phyloP scores from a whole-genome alignment of 1,140 invertebrate genomes.

The Rhyzopertha dominica region DNA sequence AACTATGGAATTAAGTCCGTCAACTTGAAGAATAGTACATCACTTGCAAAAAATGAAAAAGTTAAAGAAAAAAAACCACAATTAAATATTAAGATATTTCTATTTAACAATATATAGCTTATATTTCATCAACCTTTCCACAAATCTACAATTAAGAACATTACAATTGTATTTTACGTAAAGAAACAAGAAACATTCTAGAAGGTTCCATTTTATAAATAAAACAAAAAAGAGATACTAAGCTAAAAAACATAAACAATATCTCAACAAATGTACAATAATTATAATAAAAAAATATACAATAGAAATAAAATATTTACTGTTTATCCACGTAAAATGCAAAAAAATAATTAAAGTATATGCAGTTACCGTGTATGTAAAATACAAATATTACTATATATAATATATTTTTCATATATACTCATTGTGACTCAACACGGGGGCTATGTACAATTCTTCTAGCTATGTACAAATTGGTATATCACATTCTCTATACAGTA shows the following conservation, averaged over 20 bases:
- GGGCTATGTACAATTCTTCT: slow-evolving; percentile 26
- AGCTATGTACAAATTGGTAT: slow-evolving; percentile 39
- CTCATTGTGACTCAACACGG: no score
- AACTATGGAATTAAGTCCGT: no score
- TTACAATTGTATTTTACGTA: slow-evolving; percentile 44
- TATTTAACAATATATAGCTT: slow-evolving; percentile 48
- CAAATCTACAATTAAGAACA: slow-evolving; percentile 48
- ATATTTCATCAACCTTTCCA: slow-evolving; percentile 47
- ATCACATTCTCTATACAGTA: slow-evolving; percentile 44
- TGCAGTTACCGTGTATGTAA: slow-evolving; percentile 36
- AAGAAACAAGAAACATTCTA: slow-evolving; percentile 41
- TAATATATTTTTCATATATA: slow-evolving; percentile 26
- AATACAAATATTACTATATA: slow-evolving; percentile 39
- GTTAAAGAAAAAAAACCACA: no score
- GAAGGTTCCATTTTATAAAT: slow-evolving; percentile 39
- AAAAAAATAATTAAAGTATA: slow-evolving; percentile 31
- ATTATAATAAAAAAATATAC: slow-evolving; percentile 32
- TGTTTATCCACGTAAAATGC: slow-evolving; percentile 41
- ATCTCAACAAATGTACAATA: slow-evolving; percentile 42
- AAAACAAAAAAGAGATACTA: slow-evolving; percentile 37
- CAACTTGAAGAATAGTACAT: no score
- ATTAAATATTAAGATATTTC: slow-evolving; percentile 47
- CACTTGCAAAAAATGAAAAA: no score
- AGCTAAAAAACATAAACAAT: slow-evolving; percentile 43
- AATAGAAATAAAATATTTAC: slow-evolving; percentile 33